Evolutionary conservation across 2,888 invertebrate genomes (phyloP).

Genomic region (Anodontia alba): DNA sequence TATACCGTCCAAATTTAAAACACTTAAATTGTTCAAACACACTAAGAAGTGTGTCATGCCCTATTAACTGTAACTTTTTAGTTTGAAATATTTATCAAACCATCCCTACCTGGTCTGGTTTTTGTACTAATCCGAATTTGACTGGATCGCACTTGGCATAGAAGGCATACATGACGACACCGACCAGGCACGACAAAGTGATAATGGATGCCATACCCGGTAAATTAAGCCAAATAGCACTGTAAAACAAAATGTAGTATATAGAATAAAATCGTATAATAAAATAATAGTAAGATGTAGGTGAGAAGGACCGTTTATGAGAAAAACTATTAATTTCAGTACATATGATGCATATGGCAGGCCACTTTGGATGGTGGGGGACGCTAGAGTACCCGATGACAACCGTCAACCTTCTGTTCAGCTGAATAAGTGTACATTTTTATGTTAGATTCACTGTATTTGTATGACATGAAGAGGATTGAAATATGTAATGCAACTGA

Average conservation of each 20-base stretch:
- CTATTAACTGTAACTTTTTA: no score
- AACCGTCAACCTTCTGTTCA: no score
- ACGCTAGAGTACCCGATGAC: no score
- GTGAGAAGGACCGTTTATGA: background rate
- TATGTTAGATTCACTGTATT: no score
- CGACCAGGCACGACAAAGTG: constrained; percentile 12
- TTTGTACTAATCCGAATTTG: constrained; percentile 18
- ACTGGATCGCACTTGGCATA: constrained; percentile 35
- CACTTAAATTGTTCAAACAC: no score
- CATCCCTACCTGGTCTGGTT: constrained; percentile 30
- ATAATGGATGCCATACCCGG: constrained; percentile 16
- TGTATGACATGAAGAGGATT: no score
- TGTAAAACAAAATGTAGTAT: background rate
- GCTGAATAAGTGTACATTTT: no score
- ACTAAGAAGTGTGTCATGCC: no score
- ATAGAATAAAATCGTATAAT: background rate
- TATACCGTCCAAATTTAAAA: no score
- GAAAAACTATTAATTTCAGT: background rate
- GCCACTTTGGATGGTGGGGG: background rate
- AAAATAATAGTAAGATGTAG: background rate
- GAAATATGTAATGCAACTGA: no score
- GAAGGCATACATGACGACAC: constrained; percentile 33
- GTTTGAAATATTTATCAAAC: background rate
- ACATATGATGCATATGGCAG: background rate
- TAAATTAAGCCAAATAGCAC: constrained; percentile 38